Conservation (phyloP, 2,888 invertebrate genomes). For the Watsonalla binaria region DNA sequence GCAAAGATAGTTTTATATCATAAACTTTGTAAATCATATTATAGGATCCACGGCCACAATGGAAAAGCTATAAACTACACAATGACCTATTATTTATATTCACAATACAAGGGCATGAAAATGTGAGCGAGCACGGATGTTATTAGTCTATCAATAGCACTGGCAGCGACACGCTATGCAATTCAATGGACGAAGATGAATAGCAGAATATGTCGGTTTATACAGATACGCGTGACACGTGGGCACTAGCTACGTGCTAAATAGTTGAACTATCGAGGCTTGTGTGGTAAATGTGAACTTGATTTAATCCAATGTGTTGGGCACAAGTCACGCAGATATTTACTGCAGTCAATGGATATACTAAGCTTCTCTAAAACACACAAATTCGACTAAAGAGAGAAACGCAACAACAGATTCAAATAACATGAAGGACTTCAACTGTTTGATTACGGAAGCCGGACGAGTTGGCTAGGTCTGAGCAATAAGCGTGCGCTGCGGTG, state of each 20-base stretch:
- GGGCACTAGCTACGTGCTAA: constrained; percentile 32
- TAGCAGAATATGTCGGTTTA: constrained; percentile 36
- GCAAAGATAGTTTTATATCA: constrained; percentile 7
- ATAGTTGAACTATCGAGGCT: constrained; percentile 19
- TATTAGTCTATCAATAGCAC: constrained; percentile 56
- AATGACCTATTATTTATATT: constrained; percentile 23
- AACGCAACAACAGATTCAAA: background rate
- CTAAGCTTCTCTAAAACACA: background rate
- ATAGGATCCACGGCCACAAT: background rate
- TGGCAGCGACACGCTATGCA: constrained; percentile 42
- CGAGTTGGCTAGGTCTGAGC: constrained; percentile 27
- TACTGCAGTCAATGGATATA: background rate
- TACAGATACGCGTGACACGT: constrained; percentile 35
- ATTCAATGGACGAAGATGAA: constrained; percentile 37
- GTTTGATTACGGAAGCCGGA: constrained; percentile 23
- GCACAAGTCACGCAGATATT: background rate
- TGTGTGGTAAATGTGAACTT: constrained; percentile 17
- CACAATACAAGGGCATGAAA: constrained; percentile 36
- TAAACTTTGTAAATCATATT: constrained; percentile 5
- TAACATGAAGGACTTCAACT: constrained; percentile 6
- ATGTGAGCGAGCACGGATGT: constrained; percentile 40
- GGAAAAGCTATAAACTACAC: constrained; percentile 14
- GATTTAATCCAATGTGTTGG: constrained; percentile 8
- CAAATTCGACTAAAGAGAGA: background rate
- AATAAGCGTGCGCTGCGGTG: constrained; percentile 18